phyloP scores from a whole-genome alignment of 2,113 vertebrate genomes.

The Platysternon megacephalum region DNA sequence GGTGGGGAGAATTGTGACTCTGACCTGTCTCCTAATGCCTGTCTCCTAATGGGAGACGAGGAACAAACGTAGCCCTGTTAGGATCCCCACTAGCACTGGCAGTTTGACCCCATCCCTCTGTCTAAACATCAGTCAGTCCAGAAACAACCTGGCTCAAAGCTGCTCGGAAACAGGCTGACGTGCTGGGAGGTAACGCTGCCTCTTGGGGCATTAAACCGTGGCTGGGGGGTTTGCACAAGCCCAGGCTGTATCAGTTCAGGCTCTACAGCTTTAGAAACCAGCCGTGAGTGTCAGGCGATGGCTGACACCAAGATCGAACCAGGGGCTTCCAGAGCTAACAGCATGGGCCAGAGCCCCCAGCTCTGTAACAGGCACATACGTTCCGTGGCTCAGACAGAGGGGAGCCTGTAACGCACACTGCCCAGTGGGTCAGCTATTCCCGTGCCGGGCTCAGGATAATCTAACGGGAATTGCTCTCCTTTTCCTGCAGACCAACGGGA shows the following conservation, averaged over 20 bases:
- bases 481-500: conserved; percentile 63
- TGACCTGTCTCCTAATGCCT: neutral
- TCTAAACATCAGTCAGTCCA: neutral
- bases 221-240: neutral
- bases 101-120: neutral
- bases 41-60: neutral
- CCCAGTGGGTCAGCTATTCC: neutral
- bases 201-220: neutral
- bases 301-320: neutral
- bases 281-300: neutral
- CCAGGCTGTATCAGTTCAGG: neutral
- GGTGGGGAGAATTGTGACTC: neutral
- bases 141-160: neutral
- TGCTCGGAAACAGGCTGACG: neutral
- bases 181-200: neutral
- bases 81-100: too few species aligned
- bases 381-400: neutral
- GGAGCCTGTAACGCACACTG: neutral
- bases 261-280: neutral
- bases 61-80: neutral
- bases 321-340: neutral
- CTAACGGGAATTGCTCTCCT: neutral
- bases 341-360: neutral
- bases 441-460: neutral
- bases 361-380: neutral